Evolutionary conservation across 1,140 invertebrate genomes (phyloP).

Genomic region (Sarcophaga peregrina): DNA sequence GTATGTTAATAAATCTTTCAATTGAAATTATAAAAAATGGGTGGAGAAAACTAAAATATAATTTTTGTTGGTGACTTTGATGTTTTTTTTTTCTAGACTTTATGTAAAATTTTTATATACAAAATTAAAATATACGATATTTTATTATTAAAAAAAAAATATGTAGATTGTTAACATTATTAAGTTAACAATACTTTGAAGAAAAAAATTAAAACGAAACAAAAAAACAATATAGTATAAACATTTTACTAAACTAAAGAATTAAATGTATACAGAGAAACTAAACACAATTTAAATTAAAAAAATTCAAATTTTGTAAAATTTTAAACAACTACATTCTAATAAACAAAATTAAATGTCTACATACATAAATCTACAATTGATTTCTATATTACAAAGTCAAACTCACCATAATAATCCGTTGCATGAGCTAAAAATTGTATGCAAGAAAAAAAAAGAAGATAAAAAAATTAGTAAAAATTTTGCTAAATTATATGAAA

Average conservation of each 20-base stretch:
- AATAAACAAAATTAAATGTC: background rate
- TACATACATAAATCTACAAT: constrained; percentile 23
- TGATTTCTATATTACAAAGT: background rate
- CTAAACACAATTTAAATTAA: constrained; percentile 1
- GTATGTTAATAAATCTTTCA: constrained; percentile 36
- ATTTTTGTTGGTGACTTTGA: constrained; percentile 34
- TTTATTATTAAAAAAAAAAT: constrained; percentile 40
- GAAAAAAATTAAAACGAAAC: constrained; percentile 43
- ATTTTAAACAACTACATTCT: background rate
- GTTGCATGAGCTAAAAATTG: constrained; percentile 86
- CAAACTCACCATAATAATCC: constrained; percentile 98
- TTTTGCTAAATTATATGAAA: constrained; percentile 16
- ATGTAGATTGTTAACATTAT: constrained; percentile 43
- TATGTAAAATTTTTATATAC: constrained; percentile 29
- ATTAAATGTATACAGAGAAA: background rate
- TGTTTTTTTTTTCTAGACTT: constrained; percentile 26
- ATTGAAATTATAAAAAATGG: constrained; percentile 47
- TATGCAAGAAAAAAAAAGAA: constrained; percentile 53
- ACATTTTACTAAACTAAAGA: constrained; percentile 15
- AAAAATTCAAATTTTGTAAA: constrained; percentile 6
- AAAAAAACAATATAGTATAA: constrained; percentile 35
- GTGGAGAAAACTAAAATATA: constrained; percentile 45
- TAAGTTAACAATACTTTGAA: constrained; percentile 50
- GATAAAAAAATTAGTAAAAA: constrained; percentile 25
- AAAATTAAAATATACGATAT: constrained; percentile 35